Evolutionary conservation across 2,888 invertebrate species (phyloP).

Genomic region (Odontocolon sp.): DNA sequence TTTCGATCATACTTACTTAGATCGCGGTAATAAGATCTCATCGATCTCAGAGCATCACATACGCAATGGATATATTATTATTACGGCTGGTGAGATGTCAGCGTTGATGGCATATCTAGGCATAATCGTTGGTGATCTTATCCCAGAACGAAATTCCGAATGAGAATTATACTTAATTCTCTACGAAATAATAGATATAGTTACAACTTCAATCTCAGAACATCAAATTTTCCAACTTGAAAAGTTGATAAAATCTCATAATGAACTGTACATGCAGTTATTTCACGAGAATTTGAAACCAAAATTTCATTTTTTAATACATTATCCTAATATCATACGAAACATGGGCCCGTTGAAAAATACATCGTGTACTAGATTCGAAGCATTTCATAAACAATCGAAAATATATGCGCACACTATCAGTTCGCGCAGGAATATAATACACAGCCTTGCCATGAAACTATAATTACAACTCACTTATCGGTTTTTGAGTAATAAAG

Average conservation of each 20-base stretch:
- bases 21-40: constrained; percentile 35
- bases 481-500: neutral
- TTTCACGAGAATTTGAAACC: constrained; percentile 11
- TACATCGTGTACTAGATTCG: constrained; percentile 11
- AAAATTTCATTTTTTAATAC: constrained; percentile 25
- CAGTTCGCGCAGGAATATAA: too few relatives aligned
- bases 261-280: constrained; percentile 32
- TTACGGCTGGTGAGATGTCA: constrained; percentile 47
- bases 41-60: constrained; percentile 5
- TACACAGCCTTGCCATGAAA: neutral
- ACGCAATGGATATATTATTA: constrained; percentile 34
- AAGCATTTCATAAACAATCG: constrained; percentile 27
- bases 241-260: constrained; percentile 30
- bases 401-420: too few relatives aligned
- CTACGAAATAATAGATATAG: constrained; percentile 36
- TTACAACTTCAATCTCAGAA: too few relatives aligned
- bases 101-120: constrained; percentile 28
- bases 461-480: neutral
- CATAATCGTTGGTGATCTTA: constrained; percentile 48
- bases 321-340: constrained; percentile 10
- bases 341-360: constrained; percentile 6
- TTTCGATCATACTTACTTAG: constrained; percentile 36
- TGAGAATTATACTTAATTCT: constrained; percentile 45
- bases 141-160: constrained; percentile 35
- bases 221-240: neutral